Evolutionary conservation across 2,888 invertebrate species (phyloP).

Genomic region (Papilio gigon): DNA sequence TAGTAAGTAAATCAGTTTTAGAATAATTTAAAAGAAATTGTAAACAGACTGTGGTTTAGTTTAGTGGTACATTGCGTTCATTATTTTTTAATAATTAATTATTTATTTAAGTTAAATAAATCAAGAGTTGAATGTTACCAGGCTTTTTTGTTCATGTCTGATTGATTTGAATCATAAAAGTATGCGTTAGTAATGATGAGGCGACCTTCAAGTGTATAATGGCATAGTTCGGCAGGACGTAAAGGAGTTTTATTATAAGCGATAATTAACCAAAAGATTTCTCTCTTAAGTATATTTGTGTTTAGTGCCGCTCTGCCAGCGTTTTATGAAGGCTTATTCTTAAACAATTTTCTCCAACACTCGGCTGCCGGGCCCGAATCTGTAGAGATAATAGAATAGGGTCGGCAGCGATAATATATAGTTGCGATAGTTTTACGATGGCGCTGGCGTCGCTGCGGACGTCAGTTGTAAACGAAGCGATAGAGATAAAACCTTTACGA

Average conservation of each 20-base stretch:
- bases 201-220: not conserved
- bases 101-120: conserved; percentile 37
- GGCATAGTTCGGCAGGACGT: not conserved
- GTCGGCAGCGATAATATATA: conserved; percentile 15
- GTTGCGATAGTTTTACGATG: conserved; percentile 36
- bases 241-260: not conserved
- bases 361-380: conserved; percentile 6
- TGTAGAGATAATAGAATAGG: conserved; percentile 32
- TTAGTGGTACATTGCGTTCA: conserved; percentile 8
- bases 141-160: not conserved
- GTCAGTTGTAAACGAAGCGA: conserved; percentile 32
- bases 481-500: conserved; percentile 40
- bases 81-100: conserved; percentile 25
- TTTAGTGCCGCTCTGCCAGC: not conserved
- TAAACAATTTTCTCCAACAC: conserved; percentile 22
- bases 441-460: conserved; percentile 25
- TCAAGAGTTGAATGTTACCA: not conserved
- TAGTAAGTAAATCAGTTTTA: not conserved
- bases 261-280: not conserved
- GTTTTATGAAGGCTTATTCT: conserved; percentile 20
- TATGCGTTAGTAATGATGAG: too few species aligned
- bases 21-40: not conserved
- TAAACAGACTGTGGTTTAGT: conserved; percentile 32
- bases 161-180: not conserved
- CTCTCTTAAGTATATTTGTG: not conserved